These are phyloP conservation scores for Thaleichthys pacificus DNA, from an alignment of 2,797 vertebrate species.

Conservation along the genomic window DNA sequence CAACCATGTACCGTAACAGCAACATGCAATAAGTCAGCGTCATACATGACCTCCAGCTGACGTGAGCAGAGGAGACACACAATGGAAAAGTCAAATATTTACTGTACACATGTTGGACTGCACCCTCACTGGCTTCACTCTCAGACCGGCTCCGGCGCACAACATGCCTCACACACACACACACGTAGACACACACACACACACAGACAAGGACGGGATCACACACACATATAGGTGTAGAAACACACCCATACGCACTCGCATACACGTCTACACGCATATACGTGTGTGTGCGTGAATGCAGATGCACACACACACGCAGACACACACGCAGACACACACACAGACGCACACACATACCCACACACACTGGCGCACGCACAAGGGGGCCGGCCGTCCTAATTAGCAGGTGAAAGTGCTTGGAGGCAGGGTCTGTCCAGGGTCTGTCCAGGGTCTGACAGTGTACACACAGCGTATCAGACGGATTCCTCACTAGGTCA, in stretches of 20 bases:
- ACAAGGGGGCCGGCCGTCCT: constrained; percentile 47
- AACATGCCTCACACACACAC: constrained; percentile 1
- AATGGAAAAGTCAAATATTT: constrained; percentile 76
- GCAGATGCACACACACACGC: no score
- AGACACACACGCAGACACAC: no score
- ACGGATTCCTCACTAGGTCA: constrained; percentile 81
- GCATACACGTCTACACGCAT: not conserved
- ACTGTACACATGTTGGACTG: constrained; percentile 66
- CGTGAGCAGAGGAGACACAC: constrained; percentile 11
- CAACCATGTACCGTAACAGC: constrained; percentile 5
- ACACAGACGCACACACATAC: not conserved
- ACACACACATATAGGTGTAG: not conserved
- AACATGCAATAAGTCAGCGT: constrained; percentile 53
- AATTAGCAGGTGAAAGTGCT: constrained; percentile 86
- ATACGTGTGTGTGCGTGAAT: not conserved
- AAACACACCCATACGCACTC: constrained; percentile 6
- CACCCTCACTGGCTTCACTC: constrained; percentile 55
- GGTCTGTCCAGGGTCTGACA: constrained; percentile 73
- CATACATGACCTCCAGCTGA: constrained; percentile 48
- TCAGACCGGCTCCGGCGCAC: constrained; percentile 31
- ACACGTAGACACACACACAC: not conserved
- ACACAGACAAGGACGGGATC: not conserved
- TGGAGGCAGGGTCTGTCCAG: constrained; percentile 71
- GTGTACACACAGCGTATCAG: constrained; percentile 73
- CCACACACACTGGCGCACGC: constrained; percentile 7